Conservation (phyloP, 2,797 vertebrate genomes). For the Orestias chungarensis region DNA sequence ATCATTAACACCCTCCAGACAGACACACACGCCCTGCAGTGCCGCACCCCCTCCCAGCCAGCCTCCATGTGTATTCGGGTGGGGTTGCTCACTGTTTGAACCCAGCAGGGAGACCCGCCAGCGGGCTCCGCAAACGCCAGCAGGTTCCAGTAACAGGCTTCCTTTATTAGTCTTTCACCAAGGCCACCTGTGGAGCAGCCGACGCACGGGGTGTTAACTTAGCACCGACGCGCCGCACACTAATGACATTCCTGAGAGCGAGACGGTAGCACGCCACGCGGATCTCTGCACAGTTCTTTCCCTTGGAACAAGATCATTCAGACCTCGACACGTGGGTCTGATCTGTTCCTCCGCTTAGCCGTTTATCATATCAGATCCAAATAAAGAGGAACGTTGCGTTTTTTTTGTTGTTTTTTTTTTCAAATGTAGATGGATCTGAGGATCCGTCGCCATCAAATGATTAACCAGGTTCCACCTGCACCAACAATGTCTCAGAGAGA, state of each 20-base stretch:
- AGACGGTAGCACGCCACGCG: constrained; percentile 40
- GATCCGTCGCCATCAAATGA: constrained; percentile 46
- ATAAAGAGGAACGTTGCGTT: constrained; percentile 1
- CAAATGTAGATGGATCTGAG: constrained; percentile 40
- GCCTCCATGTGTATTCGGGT: constrained; percentile 62
- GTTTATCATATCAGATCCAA: constrained; percentile 13
- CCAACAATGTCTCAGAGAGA: constrained; percentile 49
- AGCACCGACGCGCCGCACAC: constrained; percentile 49
- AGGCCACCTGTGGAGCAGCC: constrained; percentile 72
- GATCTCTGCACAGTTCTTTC: constrained; percentile 21
- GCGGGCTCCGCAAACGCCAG: constrained; percentile 49
- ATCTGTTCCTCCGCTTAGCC: constrained; percentile 19
- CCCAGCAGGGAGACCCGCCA: constrained; percentile 63
- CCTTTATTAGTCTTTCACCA: constrained; percentile 68
- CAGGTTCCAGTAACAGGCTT: constrained; percentile 58
- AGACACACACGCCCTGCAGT: constrained; percentile 40
- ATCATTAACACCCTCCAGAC: constrained; percentile 61
- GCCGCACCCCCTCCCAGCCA: constrained; percentile 46
- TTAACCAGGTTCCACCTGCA: constrained; percentile 68
- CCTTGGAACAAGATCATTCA: constrained; percentile 10
- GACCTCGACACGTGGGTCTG: constrained; percentile 5
- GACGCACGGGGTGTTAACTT: constrained; percentile 49
- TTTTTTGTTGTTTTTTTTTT: constrained; percentile 1
- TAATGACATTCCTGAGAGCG: constrained; percentile 51
- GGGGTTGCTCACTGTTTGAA: constrained; percentile 65